Evolutionary conservation across 2,888 invertebrate genomes (phyloP).

Genomic region (Eumerus sabulonum): DNA sequence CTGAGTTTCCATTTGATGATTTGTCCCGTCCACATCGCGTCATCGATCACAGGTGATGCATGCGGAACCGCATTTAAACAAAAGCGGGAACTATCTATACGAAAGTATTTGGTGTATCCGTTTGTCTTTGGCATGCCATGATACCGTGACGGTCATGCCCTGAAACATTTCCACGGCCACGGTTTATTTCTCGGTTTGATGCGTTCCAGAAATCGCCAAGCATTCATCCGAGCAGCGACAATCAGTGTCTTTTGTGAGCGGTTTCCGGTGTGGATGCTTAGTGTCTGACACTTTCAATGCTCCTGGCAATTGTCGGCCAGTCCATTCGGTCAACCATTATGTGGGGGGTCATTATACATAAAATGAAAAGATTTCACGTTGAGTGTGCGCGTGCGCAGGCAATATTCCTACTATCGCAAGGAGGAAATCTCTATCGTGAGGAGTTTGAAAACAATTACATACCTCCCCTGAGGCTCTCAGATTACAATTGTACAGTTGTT

Average conservation of each 20-base stretch:
- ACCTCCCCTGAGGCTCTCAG: slow-evolving; percentile 53
- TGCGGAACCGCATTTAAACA: slow-evolving; percentile 60
- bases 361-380: slow-evolving; percentile 1
- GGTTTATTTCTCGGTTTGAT: slow-evolving; percentile 54
- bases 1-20: slow-evolving; percentile 18
- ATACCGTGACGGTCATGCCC: slow-evolving; percentile 66
- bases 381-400: slow-evolving; percentile 31
- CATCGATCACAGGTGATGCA: slow-evolving; percentile 69
- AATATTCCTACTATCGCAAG: slow-evolving; percentile 32
- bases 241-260: slow-evolving; percentile 40
- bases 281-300: slow-evolving; percentile 62
- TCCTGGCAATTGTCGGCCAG: slow-evolving; percentile 27
- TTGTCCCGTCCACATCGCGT: slow-evolving; percentile 33
- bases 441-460: slow-evolving; percentile 60
- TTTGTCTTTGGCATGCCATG: slow-evolving; percentile 30
- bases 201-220: slow-evolving; percentile 29
- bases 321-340: slow-evolving; percentile 4
- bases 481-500: slow-evolving; percentile 27
- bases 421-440: slow-evolving; percentile 51
- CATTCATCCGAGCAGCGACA: slow-evolving; percentile 12
- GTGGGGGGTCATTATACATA: slow-evolving; percentile 51
- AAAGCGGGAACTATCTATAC: slow-evolving; percentile 50
- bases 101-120: too few species aligned
- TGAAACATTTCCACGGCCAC: slow-evolving; percentile 53
- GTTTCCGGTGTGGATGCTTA: slow-evolving; percentile 57